phyloP scores from a whole-genome alignment of 1,140 invertebrate species.

The Wiebesia pumilae region DNA sequence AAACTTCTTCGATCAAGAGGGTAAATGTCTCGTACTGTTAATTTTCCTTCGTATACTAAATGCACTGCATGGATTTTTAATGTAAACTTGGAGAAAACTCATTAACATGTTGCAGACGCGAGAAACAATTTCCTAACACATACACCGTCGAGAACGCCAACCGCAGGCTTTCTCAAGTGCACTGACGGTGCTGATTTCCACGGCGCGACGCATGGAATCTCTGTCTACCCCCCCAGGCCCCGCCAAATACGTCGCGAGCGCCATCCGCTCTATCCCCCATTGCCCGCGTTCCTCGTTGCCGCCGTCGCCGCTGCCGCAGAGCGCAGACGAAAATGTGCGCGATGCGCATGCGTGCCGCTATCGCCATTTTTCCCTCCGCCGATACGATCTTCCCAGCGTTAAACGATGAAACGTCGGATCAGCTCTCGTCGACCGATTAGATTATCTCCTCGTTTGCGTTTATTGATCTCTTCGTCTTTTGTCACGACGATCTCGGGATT shows the following conservation, averaged over 20 bases:
- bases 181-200: constrained; percentile 52
- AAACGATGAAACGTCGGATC: too few relatives aligned
- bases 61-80: constrained; percentile 69
- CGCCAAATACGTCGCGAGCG: too few relatives aligned
- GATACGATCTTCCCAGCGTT: too few relatives aligned
- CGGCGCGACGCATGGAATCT: not conserved
- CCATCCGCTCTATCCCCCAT: too few relatives aligned
- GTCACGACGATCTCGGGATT: too few relatives aligned
- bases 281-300: too few relatives aligned
- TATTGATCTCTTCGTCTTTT: too few relatives aligned
- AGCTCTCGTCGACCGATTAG: too few relatives aligned
- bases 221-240: too few relatives aligned
- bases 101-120: constrained; percentile 71
- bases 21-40: constrained; percentile 73
- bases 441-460: too few relatives aligned
- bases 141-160: constrained; percentile 71
- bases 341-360: not conserved
- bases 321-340: too few relatives aligned
- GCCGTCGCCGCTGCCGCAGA: too few relatives aligned
- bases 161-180: constrained; percentile 70
- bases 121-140: constrained; percentile 55
- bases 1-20: constrained; percentile 71
- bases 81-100: constrained; percentile 69
- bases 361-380: not conserved
- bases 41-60: constrained; percentile 74